These are phyloP conservation scores for Tetraneura akinire DNA, from an alignment of 1,140 invertebrate species.

Conservation along the genomic window DNA sequence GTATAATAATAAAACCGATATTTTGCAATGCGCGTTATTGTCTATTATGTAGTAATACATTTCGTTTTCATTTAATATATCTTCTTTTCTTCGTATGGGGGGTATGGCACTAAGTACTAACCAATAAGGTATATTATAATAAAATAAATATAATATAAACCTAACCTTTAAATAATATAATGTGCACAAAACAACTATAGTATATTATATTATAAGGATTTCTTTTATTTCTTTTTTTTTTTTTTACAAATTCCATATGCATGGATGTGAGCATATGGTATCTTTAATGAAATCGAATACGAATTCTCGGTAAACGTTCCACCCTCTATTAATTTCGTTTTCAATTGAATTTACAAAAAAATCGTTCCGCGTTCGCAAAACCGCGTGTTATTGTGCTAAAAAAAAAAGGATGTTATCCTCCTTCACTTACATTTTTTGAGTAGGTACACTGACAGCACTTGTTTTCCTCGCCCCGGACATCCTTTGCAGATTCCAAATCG, in stretches of 20 bases:
- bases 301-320: not conserved
- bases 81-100: no score
- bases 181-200: no score
- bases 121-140: no score
- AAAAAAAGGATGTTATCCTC: not conserved
- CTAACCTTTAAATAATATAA: no score
- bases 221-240: no score
- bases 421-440: constrained; percentile 14
- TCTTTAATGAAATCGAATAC: constrained; percentile 29
- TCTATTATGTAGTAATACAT: no score
- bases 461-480: constrained; percentile 20
- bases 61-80: no score
- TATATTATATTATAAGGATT: no score
- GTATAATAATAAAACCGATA: no score
- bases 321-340: constrained; percentile 32
- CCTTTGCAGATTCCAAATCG: not conserved
- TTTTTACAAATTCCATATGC: not conserved
- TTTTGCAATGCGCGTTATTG: no score
- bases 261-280: not conserved
- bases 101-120: no score
- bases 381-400: not conserved
- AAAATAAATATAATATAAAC: no score
- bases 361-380: not conserved
- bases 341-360: not conserved
- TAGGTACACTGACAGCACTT: not conserved